Base-by-base conservation (phyloP, 2,113 vertebrate species). In the Bufo gargarizans region DNA sequence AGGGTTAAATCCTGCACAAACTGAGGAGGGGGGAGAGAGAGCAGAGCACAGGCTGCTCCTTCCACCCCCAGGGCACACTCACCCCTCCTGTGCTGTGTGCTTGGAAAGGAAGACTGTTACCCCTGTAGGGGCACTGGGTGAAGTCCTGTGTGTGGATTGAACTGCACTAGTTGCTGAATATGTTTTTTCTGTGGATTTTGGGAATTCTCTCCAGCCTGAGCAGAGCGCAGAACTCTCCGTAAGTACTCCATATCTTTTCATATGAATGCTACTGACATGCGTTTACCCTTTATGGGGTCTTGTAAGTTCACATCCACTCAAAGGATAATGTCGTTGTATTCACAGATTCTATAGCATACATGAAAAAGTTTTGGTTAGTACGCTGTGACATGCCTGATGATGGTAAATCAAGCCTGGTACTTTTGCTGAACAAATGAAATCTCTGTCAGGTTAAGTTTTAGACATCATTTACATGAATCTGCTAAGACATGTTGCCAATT, bases 21-120 rank as follows among this genome's bases (percentile, higher is more conserved):
- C 55, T 69, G 79, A 82, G 59, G 33, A 58, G 59, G 67, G 86
- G 78, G 85, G 69, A 49, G 87, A 82, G 80, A 83, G 79, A 82
- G 69, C 78, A 83, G 80, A 88, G 81, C 56, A 77, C 59, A 88
- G 56, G 65, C 47, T 88, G 71, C 71, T 84, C 59, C 71, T 84
- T 77, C 87, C 81, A 88, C 82, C 81, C 87, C 58, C 81, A 88
- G 87, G 87, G 87, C 82, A 84, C 87, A 88, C 81, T 88, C 87
- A 72, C 81, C 87, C 87, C 87, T 84, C 81, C 82, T 88, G 80
- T 84, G 81, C 58, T 63, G 79, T 88, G 79, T 82, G 77, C 80
- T 88, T 67, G 45, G 47, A 78, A 6, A 84, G 87, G 59, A 77
- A 76, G 71, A 88, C 77, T 58, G 72, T 56, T 84, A 76, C 81